Conservation (phyloP, 2,888 invertebrate species). For the Gymnoscelis rufifasciata region DNA sequence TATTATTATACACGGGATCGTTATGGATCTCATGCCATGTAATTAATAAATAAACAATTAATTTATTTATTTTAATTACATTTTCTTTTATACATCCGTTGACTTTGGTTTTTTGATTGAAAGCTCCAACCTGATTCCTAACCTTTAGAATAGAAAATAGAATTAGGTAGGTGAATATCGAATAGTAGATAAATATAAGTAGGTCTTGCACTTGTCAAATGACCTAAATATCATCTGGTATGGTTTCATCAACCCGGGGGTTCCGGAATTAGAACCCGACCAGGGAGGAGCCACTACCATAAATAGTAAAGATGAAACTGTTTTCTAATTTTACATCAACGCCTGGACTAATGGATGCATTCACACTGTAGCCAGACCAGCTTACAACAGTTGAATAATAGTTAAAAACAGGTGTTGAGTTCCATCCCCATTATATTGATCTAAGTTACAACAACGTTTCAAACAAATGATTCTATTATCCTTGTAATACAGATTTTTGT, state of each 20-base stretch:
- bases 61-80: conserved; percentile 81
- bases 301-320: conserved; percentile 73
- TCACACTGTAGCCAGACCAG: conserved; percentile 6
- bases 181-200: conserved; percentile 19
- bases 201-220: conserved; percentile 43
- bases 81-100: conserved; percentile 74
- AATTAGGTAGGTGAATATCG: background rate
- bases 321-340: conserved; percentile 65
- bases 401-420: too few species aligned
- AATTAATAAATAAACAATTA: conserved; percentile 80
- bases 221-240: conserved; percentile 40
- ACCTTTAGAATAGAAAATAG: background rate
- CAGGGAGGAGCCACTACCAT: conserved; percentile 68
- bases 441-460: background rate
- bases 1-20: conserved; percentile 79
- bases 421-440: too few species aligned
- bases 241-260: background rate
- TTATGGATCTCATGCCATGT: conserved; percentile 79
- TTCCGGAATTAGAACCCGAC: conserved; percentile 48
- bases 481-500: too few species aligned
- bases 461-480: too few species aligned
- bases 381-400: background rate
- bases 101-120: conserved; percentile 64
- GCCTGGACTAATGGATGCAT: conserved; percentile 26
- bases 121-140: conserved; percentile 8